phyloP scores from a whole-genome alignment of 2,113 vertebrate genomes.

The Amazona guildingii region DNA sequence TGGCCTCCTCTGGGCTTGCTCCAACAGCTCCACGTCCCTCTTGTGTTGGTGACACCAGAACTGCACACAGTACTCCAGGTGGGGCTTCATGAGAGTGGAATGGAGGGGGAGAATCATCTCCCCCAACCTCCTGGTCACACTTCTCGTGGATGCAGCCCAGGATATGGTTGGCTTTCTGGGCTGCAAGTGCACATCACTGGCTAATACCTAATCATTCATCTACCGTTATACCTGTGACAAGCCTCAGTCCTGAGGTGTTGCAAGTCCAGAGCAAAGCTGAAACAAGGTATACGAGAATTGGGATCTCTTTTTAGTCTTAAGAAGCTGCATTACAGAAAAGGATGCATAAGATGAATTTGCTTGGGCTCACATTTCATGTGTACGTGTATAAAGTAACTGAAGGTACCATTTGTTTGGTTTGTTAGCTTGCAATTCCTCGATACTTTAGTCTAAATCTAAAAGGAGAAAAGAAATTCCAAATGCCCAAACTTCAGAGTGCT shows the following conservation, averaged over 20 bases:
- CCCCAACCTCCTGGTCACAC: not conserved
- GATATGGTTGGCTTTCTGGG: not conserved
- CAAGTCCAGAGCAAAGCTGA: not conserved
- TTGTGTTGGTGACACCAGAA: accelerated
- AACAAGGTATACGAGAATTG: not conserved
- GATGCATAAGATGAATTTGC: not conserved
- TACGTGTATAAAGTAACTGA: not conserved
- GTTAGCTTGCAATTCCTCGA: not conserved
- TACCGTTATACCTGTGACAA: not conserved
- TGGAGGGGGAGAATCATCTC: not conserved
- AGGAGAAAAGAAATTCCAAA: not conserved
- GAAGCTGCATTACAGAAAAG: not conserved
- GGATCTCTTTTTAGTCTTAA: not conserved
- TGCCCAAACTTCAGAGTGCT: not conserved
- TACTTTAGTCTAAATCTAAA: not conserved
- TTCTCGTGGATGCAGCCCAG: not conserved
- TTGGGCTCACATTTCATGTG: not conserved
- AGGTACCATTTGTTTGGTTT: not conserved
- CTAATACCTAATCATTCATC: not conserved
- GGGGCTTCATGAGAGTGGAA: not conserved
- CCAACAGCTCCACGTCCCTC: not conserved
- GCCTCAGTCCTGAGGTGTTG: not conserved
- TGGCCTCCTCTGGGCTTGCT: not conserved
- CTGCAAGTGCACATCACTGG: not conserved
- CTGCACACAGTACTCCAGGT: not conserved